A percentile compares a stretch with the other conserved stretches of the same genome.
phyloP scores from a whole-genome alignment of 2,797 vertebrate genomes.

The Spatula clypeata region DNA sequence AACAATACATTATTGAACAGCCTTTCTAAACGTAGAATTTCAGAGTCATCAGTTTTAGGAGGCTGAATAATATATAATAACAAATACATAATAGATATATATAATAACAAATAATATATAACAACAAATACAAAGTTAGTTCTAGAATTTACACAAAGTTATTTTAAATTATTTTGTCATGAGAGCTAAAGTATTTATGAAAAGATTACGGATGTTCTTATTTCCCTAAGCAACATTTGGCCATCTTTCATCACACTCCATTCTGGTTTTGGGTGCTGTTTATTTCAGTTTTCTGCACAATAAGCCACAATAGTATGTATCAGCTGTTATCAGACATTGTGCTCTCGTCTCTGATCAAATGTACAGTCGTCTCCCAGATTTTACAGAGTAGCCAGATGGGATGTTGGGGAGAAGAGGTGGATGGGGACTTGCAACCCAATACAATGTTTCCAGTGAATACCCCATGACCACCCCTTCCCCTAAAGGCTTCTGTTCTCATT shows the following conservation, averaged over 20 bases:
- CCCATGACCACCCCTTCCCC: accelerated
- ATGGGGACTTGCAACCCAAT: background rate
- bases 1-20: background rate
- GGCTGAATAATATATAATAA: no score
- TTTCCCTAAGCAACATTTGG: background rate
- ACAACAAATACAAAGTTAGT: background rate
- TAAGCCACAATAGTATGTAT: background rate
- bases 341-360: background rate
- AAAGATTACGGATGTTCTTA: background rate
- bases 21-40: background rate
- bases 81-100: no score
- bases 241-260: background rate
- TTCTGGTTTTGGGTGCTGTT: accelerated
- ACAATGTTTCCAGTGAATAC: background rate
- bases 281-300: background rate
- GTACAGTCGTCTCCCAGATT: background rate
- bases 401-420: background rate
- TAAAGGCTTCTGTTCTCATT: background rate
- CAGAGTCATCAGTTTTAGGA: background rate
- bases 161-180: background rate
- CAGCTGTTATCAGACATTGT: accelerated
- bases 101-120: no score
- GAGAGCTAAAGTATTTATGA: background rate
- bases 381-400: background rate
- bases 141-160: background rate